These are phyloP conservation scores for Parthenolecanium corni DNA, from an alignment of 2,888 invertebrate species.

Conservation along the genomic window DNA sequence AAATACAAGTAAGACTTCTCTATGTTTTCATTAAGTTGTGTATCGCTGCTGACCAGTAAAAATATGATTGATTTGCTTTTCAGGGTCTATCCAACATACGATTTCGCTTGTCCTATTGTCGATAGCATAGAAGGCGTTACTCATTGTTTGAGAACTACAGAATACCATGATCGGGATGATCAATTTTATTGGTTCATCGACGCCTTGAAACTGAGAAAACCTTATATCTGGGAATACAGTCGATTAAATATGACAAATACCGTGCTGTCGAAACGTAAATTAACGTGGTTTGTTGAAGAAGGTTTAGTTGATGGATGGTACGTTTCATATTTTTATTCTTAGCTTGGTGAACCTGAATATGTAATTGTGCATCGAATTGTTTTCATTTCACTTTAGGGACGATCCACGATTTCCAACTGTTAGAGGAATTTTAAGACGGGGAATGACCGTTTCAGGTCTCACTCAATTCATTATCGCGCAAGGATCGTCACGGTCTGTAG, in stretches of 20 bases:
- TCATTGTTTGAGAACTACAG: conserved; percentile 92
- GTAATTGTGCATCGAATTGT: not conserved
- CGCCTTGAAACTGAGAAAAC: conserved; percentile 71
- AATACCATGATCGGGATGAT: conserved; percentile 94
- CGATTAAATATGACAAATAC: conserved; percentile 97
- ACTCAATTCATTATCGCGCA: conserved; percentile 95
- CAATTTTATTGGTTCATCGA: conserved; percentile 98
- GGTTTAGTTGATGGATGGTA: conserved; percentile 92
- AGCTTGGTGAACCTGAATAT: not conserved
- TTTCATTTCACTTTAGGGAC: conserved; percentile 53
- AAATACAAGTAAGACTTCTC: conserved; percentile 71
- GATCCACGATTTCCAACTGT: conserved; percentile 99
- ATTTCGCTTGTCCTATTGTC: conserved; percentile 99
- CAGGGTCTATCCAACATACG: conserved; percentile 98
- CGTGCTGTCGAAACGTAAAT: conserved; percentile 89
- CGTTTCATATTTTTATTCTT: conserved; percentile 35
- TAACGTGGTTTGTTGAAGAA: conserved; percentile 95
- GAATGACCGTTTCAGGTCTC: conserved; percentile 94
- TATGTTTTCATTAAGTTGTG: not conserved
- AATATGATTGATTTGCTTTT: conserved; percentile 8
- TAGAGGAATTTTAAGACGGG: conserved; percentile 84
- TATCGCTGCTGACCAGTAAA: not conserved
- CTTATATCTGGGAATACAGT: conserved; percentile 87
- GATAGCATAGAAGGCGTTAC: conserved; percentile 96
- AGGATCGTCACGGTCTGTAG: conserved; percentile 92